Percentiles rank a stretch among this genome's conserved stretches.
These are phyloP conservation scores for Erythrolamprus reginae DNA, from an alignment of 2,113 vertebrate genomes.

Conservation along the genomic window DNA sequence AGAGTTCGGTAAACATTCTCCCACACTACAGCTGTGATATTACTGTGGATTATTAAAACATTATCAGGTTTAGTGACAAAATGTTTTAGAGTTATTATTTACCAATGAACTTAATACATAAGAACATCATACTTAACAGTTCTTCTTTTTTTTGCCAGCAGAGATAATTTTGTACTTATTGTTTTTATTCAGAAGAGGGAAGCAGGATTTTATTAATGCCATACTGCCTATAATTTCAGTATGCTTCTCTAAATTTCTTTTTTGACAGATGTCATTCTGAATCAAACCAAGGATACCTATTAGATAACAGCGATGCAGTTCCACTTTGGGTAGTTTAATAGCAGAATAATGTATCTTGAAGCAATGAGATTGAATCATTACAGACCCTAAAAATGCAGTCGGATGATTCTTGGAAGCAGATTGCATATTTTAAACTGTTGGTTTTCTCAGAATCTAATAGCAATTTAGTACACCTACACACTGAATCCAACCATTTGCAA, in stretches of 20 bases:
- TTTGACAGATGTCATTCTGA: not conserved
- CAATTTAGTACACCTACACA: not conserved
- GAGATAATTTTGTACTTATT: not conserved
- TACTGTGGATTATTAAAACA: not conserved
- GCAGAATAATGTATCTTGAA: not conserved
- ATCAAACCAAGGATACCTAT: not conserved
- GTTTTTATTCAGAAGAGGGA: not conserved
- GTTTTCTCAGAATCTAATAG: not conserved
- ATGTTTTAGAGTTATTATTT: not conserved
- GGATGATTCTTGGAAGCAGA: not conserved
- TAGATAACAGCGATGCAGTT: not conserved
- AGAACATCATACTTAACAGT: not conserved
- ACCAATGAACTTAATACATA: not conserved
- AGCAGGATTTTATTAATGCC: not conserved
- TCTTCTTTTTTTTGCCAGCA: not conserved
- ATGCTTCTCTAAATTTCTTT: not conserved
- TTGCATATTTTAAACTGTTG: not conserved
- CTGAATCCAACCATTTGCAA: not conserved
- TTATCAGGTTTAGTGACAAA: not conserved
- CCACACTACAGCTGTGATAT: not conserved
- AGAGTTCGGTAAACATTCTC: not conserved
- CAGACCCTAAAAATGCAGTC: not conserved
- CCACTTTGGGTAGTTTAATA: not conserved
- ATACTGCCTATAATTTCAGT: not conserved
- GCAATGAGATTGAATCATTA: not conserved